phyloP scores from a whole-genome alignment of 2,888 invertebrate genomes.

The Panorpa germanica region DNA sequence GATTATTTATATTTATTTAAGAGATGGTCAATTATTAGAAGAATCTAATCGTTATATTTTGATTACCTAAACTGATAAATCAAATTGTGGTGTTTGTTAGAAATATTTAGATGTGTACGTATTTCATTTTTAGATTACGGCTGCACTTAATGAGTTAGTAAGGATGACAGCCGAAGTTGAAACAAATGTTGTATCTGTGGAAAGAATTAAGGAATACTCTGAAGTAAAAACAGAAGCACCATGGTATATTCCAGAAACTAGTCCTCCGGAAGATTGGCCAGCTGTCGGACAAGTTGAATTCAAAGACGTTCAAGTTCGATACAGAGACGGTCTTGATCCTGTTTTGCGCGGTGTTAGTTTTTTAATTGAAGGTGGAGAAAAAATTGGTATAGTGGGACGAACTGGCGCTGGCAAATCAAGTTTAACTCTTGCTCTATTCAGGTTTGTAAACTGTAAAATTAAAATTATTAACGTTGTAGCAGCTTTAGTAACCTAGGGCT shows the following conservation, averaged over 20 bases:
- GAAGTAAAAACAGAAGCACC: neutral
- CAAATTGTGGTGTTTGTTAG: neutral
- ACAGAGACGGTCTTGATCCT: too few species aligned
- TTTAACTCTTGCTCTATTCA: too few species aligned
- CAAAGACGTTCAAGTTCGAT: neutral
- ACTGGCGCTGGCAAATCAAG: too few species aligned
- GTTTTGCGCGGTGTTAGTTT: neutral
- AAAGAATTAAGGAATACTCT: neutral
- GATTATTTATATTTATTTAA: too few species aligned
- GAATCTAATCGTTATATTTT: too few species aligned
- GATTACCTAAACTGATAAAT: neutral
- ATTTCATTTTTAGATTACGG: neutral
- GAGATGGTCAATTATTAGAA: too few species aligned
- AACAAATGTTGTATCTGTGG: slow-evolving; percentile 2
- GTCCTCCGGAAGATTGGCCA: neutral
- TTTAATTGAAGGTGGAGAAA: neutral
- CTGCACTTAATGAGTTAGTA: neutral
- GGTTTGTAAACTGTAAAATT: too few species aligned
- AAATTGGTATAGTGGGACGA: too few species aligned
- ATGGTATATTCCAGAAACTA: neutral
- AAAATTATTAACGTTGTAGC: too few species aligned
- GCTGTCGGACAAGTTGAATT: neutral
- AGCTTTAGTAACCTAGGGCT: too few species aligned
- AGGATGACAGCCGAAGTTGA: neutral
- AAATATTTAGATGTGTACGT: neutral